Evolutionary conservation across 1,140 invertebrate species (phyloP).

Genomic region (Chironomus tepperi): DNA sequence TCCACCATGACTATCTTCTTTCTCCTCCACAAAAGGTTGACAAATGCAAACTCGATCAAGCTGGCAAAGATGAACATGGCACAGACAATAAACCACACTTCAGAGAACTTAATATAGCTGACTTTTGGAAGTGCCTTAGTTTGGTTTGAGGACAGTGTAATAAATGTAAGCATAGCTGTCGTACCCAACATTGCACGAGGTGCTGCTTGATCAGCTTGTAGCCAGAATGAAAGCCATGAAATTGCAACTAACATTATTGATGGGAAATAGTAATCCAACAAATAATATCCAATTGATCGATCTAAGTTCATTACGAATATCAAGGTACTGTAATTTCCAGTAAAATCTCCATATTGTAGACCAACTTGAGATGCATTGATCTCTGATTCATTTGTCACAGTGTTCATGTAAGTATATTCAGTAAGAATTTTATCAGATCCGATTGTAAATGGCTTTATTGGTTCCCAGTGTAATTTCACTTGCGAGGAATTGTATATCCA

Average conservation of each 20-base stretch:
- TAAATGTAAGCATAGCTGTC: conserved; percentile 77
- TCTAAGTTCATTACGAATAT: conserved; percentile 67
- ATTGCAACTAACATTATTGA: conserved; percentile 80
- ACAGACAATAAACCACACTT: conserved; percentile 80
- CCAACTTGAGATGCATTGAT: conserved; percentile 51
- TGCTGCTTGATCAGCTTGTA: conserved; percentile 76
- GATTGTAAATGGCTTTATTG: conserved; percentile 60
- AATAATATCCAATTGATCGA: conserved; percentile 75
- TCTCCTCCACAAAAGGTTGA: conserved; percentile 78
- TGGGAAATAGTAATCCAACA: conserved; percentile 85
- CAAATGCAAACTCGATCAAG: conserved; percentile 81
- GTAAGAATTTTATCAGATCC: conserved; percentile 71
- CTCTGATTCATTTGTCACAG: conserved; percentile 56
- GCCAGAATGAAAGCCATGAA: conserved; percentile 86
- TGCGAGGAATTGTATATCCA: conserved; percentile 74
- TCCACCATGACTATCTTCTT: conserved; percentile 72
- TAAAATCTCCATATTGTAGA: conserved; percentile 61
- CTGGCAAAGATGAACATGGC: conserved; percentile 76
- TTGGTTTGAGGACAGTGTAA: conserved; percentile 71
- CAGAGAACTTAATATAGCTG: conserved; percentile 83
- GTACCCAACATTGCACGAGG: conserved; percentile 71
- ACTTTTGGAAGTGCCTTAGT: conserved; percentile 78
- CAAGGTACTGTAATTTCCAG: conserved; percentile 71
- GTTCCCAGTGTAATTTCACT: conserved; percentile 64
- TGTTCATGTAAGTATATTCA: conserved; percentile 63